Evolutionary conservation across 2,113 vertebrate genomes (phyloP).

Genomic region (Todiramphus chloris): DNA sequence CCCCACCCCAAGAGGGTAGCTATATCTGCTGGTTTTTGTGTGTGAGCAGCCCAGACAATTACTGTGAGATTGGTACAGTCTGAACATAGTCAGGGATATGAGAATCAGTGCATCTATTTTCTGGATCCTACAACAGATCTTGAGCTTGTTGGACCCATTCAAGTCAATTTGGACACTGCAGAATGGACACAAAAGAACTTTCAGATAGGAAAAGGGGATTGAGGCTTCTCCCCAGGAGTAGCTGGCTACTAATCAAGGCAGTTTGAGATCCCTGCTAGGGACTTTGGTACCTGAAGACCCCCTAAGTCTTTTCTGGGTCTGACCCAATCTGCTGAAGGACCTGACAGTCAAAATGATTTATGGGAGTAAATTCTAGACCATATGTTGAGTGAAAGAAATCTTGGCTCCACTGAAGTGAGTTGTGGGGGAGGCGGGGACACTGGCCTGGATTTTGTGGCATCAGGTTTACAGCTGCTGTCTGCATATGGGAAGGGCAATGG

Average conservation of each 20-base stretch:
- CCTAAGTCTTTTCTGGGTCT: background rate
- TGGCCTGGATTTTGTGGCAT: conserved; percentile 15
- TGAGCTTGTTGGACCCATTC: rapidly evolving
- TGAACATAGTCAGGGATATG: background rate
- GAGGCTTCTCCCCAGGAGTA: background rate
- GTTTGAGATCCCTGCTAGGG: background rate
- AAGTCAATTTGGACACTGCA: background rate
- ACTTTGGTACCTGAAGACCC: conserved; percentile 21
- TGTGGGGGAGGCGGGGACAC: background rate
- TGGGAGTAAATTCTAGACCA: conserved; percentile 7
- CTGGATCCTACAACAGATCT: background rate
- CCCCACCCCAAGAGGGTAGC: background rate
- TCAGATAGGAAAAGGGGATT: background rate
- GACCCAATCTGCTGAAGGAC: conserved; percentile 13
- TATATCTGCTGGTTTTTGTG: rapidly evolving
- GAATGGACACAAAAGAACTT: background rate
- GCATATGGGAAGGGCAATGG: background rate
- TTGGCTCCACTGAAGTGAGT: background rate
- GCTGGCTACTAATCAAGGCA: background rate
- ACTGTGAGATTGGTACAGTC: background rate
- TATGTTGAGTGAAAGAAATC: conserved; percentile 8
- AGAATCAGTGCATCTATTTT: background rate
- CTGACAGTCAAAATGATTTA: conserved; percentile 40
- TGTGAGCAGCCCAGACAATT: background rate
- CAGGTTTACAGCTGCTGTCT: conserved; percentile 16